These are phyloP conservation scores for Punctoribates punctum DNA, from an alignment of 2,888 invertebrate species.

Conservation along the genomic window DNA sequence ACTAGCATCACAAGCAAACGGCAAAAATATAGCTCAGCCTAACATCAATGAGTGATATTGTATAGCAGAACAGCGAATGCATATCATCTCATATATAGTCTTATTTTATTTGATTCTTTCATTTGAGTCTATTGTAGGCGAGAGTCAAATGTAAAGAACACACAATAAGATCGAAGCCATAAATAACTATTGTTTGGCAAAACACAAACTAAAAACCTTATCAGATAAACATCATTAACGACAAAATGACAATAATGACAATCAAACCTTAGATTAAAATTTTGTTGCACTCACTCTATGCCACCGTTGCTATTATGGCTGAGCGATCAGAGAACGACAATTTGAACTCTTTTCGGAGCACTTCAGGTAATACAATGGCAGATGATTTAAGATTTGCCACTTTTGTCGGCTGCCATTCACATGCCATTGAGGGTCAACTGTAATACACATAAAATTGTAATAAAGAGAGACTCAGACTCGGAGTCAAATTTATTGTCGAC, in stretches of 20 bases:
- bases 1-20: slow-evolving; percentile 2
- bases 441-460: slow-evolving; percentile 3
- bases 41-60: background rate
- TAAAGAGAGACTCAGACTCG: background rate
- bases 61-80: background rate
- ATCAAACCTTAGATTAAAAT: background rate
- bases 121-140: background rate
- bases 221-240: slow-evolving; percentile 21
- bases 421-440: slow-evolving; percentile 20
- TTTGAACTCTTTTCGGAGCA: too few relatives aligned
- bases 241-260: background rate
- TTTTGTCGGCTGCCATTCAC: background rate
- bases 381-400: background rate
- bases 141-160: slow-evolving; percentile 1
- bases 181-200: background rate
- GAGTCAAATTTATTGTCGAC: background rate
- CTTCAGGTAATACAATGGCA: background rate
- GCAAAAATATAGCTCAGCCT: slow-evolving; percentile 1
- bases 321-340: too few relatives aligned
- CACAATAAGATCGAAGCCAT: background rate
- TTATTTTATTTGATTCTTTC: background rate
- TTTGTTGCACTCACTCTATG: background rate
- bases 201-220: background rate
- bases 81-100: background rate
- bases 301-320: too few relatives aligned